Evolutionary conservation across 1,140 invertebrate species (phyloP).

Genomic region (Dinoponera quadriceps): DNA sequence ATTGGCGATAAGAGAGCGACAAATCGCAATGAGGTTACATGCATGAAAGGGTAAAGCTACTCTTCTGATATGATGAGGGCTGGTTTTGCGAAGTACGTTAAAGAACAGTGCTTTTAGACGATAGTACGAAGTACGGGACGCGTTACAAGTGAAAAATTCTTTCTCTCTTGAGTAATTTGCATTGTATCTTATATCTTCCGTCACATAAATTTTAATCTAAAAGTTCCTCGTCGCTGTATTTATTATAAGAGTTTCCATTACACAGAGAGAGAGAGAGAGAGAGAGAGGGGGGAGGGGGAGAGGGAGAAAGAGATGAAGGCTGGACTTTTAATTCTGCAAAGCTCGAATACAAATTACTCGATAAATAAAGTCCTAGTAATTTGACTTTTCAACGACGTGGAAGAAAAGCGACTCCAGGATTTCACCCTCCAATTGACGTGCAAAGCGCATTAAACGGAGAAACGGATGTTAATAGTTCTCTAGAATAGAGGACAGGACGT

Average conservation of each 20-base stretch:
- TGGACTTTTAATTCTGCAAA: not conserved
- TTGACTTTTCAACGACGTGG: slow-evolving; percentile 25
- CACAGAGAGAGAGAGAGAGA: not conserved
- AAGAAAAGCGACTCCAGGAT: slow-evolving; percentile 43
- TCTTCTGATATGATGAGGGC: not conserved
- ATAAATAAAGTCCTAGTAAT: slow-evolving; percentile 45
- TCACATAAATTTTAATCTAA: slow-evolving; percentile 30
- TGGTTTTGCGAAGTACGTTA: not conserved
- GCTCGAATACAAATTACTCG: slow-evolving; percentile 49
- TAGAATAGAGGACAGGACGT: slow-evolving; percentile 23
- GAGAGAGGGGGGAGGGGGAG: too few relatives aligned
- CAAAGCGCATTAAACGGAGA: slow-evolving; percentile 52
- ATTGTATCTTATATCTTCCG: not conserved
- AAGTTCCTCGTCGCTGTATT: slow-evolving; percentile 9
- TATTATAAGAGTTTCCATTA: slow-evolving; percentile 3
- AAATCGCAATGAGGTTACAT: not conserved
- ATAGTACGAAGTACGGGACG: not conserved
- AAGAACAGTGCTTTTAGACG: not conserved
- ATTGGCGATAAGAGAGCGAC: not conserved
- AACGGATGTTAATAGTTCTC: slow-evolving; percentile 25
- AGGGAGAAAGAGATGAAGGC: not conserved
- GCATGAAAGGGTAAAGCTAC: not conserved
- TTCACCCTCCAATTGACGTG: slow-evolving; percentile 48
- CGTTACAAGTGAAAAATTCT: not conserved
- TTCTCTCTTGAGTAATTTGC: not conserved